Conservation (phyloP, 2,888 invertebrate genomes). For the Athalia cordata region DNA sequence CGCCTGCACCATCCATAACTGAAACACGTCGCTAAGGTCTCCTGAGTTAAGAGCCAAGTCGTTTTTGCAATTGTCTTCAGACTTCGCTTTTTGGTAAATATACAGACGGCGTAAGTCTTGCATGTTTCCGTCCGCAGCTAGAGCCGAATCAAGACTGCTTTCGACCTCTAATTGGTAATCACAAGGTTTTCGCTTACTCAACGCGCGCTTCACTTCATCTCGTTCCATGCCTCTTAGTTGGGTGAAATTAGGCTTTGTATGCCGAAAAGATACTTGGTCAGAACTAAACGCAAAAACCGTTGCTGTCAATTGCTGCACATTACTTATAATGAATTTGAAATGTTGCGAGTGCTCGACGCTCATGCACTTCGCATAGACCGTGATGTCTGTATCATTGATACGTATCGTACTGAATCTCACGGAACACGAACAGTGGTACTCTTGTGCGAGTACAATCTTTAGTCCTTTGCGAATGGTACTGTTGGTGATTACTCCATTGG, state of each 20-base stretch:
- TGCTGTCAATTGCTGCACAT: neutral
- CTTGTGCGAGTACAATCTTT: neutral
- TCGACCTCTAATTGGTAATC: slow-evolving; percentile 37
- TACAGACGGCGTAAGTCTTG: slow-evolving; percentile 41
- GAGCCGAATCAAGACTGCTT: slow-evolving; percentile 28
- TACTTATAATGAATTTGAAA: neutral
- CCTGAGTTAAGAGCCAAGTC: slow-evolving; percentile 33
- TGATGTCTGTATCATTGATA: neutral
- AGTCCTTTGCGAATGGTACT: slow-evolving; percentile 7
- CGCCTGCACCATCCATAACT: slow-evolving; percentile 27
- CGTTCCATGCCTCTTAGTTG: slow-evolving; percentile 56
- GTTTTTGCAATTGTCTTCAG: slow-evolving; percentile 43
- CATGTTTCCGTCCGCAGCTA: slow-evolving; percentile 44
- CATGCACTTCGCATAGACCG: neutral
- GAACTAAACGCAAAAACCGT: neutral
- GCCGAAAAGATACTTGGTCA: neutral
- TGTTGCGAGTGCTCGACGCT: slow-evolving; percentile 3
- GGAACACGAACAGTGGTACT: neutral
- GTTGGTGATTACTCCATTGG: neutral
- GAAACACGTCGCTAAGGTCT: slow-evolving; percentile 46
- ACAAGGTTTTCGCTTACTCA: slow-evolving; percentile 60
- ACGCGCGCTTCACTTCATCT: slow-evolving; percentile 69
- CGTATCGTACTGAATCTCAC: slow-evolving; percentile 16
- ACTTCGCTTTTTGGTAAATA: slow-evolving; percentile 44
- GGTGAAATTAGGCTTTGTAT: neutral